Conservation (phyloP, 1,140 invertebrate genomes). For the Agrilus planipennis region DNA sequence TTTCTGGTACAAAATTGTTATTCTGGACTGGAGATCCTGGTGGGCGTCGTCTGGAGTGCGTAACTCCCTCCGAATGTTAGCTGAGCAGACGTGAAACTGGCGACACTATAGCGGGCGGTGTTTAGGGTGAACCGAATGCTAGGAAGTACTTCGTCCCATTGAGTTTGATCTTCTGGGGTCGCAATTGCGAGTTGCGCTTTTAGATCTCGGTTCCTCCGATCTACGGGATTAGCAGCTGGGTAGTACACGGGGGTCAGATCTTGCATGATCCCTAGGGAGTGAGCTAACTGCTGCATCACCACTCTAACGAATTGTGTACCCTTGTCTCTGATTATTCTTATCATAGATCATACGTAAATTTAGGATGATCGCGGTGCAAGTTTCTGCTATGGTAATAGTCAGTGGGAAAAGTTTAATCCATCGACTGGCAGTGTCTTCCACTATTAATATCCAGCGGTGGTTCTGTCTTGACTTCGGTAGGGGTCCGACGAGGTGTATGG, state of each 20-base stretch:
- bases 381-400: conserved; percentile 2
- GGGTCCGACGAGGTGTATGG: conserved; percentile 26
- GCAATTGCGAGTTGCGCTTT: no score
- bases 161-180: no score
- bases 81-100: no score
- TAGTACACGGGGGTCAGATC: no score
- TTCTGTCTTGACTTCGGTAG: conserved; percentile 12
- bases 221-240: conserved; percentile 8
- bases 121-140: no score
- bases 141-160: no score
- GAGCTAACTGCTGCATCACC: no score
- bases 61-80: conserved; percentile 23
- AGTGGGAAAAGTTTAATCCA: conserved; percentile 11
- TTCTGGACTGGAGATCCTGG: conserved; percentile 20
- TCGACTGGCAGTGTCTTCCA: conserved; percentile 5
- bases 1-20: conserved; percentile 14
- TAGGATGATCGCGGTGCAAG: conserved; percentile 4
- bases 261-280: no score
- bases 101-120: no score
- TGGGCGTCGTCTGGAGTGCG: conserved; percentile 22
- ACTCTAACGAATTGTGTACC: no score
- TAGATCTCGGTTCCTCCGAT: conserved; percentile 7
- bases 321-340: no score
- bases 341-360: no score
- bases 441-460: conserved; percentile 6